Percentiles rank a stretch among this genome's conserved stretches.
Evolutionary conservation across 2,888 invertebrate genomes (phyloP).

Genomic region (Tiliacea citrago): DNA sequence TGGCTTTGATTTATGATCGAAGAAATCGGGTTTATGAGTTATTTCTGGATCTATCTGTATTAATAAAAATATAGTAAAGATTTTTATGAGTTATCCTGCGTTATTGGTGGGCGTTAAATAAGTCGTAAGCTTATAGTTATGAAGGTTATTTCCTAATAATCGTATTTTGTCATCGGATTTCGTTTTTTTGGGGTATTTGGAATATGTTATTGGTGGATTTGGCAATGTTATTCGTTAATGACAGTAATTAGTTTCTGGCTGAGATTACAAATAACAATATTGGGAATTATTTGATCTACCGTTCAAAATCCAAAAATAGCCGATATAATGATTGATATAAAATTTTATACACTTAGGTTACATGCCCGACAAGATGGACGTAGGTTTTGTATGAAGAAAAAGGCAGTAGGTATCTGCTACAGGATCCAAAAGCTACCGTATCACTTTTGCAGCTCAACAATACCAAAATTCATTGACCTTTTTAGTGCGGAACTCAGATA

Average conservation of each 20-base stretch:
- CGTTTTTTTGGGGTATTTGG: neutral
- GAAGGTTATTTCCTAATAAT: slow-evolving; percentile 18
- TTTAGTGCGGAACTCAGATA: slow-evolving; percentile 50
- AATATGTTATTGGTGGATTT: slow-evolving; percentile 5
- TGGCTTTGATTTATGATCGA: slow-evolving; percentile 61
- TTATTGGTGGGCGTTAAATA: slow-evolving; percentile 33
- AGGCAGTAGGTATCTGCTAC: too few relatives aligned
- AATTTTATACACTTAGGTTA: too few relatives aligned
- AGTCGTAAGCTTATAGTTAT: slow-evolving; percentile 22
- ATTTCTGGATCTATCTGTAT: slow-evolving; percentile 51
- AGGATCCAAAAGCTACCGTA: neutral
- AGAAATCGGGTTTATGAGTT: slow-evolving; percentile 60
- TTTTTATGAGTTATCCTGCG: slow-evolving; percentile 39
- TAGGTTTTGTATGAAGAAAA: neutral
- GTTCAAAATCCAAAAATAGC: neutral
- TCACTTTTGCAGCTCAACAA: slow-evolving; percentile 13
- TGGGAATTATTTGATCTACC: neutral
- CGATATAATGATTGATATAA: neutral
- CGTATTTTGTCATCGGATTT: slow-evolving; percentile 14
- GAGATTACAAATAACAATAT: neutral
- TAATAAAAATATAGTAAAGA: slow-evolving; percentile 52
- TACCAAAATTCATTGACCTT: slow-evolving; percentile 50
- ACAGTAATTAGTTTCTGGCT: neutral
- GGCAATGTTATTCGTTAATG: too few relatives aligned
- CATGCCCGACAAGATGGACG: neutral